Evolutionary conservation across 2,797 vertebrate species (phyloP).

Genomic region (Hemibagrus guttatus): DNA sequence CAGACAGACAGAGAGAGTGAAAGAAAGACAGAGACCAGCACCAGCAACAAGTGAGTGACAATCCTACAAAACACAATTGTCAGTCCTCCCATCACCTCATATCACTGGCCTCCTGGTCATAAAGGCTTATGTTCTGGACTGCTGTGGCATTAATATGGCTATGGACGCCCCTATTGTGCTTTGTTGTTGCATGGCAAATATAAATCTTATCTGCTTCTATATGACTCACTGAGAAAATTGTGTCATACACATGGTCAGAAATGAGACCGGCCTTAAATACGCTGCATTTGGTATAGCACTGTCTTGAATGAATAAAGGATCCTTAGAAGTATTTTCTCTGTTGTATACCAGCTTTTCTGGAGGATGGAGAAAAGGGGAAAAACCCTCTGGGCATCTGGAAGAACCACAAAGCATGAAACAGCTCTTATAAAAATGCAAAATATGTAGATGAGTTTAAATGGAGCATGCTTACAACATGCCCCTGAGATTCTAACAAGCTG

Average conservation of each 20-base stretch:
- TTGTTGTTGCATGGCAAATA: conserved; percentile 21
- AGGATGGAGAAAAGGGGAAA: background rate
- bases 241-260: background rate
- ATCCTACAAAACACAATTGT: background rate
- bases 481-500: conserved; percentile 28
- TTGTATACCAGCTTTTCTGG: background rate
- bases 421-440: conserved; percentile 33
- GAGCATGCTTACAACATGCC: conserved; percentile 26
- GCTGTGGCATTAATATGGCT: conserved; percentile 44
- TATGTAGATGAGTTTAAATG: conserved; percentile 38
- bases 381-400: conserved; percentile 27
- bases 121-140: conserved; percentile 4
- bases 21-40: conserved; percentile 28
- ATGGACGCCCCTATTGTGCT: background rate
- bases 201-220: conserved; percentile 27
- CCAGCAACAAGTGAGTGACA: background rate
- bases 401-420: conserved; percentile 32
- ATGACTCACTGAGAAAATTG: background rate
- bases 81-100: background rate
- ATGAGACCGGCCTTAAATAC: background rate
- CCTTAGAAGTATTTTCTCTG: conserved; percentile 1
- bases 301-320: background rate
- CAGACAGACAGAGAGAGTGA: background rate
- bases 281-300: background rate
- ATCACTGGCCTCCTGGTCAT: conserved; percentile 8